Conservation (phyloP, 2,797 vertebrate species). For the Mionectes olivaceus region DNA sequence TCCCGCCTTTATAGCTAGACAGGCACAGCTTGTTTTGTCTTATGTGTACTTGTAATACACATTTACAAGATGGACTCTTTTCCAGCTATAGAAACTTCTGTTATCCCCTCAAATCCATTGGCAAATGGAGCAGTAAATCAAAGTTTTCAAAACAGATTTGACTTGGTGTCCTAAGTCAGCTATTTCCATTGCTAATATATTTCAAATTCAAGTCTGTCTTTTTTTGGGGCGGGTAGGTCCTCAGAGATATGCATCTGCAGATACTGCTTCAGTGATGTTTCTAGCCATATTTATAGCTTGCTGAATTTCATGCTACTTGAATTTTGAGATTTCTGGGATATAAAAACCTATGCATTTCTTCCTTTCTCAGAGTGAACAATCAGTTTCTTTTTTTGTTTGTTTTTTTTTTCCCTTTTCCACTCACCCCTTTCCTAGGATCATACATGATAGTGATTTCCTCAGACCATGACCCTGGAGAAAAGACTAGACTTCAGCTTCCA, state of each 20-base stretch:
- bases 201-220: background rate
- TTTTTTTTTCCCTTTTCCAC: background rate
- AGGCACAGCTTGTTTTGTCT: background rate
- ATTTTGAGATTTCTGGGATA: background rate
- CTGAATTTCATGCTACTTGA: background rate
- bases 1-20: background rate
- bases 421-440: constrained; percentile 82
- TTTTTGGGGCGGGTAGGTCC: background rate
- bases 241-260: background rate
- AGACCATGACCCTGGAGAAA: constrained; percentile 91
- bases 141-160: background rate
- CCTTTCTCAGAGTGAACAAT: background rate
- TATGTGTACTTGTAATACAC: background rate
- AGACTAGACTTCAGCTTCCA: constrained; percentile 92
- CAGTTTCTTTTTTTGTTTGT: background rate
- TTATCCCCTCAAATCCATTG: background rate
- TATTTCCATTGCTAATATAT: background rate
- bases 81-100: background rate
- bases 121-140: background rate
- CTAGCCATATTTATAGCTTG: background rate
- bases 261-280: background rate
- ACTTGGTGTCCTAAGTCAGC: background rate
- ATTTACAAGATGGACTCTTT: background rate
- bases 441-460: constrained; percentile 97
- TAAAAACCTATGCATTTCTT: background rate